A percentile compares a stretch with the other conserved stretches of the same genome.
Conservation (phyloP, 2,113 vertebrate species). For the Ophiodon elongatus region DNA sequence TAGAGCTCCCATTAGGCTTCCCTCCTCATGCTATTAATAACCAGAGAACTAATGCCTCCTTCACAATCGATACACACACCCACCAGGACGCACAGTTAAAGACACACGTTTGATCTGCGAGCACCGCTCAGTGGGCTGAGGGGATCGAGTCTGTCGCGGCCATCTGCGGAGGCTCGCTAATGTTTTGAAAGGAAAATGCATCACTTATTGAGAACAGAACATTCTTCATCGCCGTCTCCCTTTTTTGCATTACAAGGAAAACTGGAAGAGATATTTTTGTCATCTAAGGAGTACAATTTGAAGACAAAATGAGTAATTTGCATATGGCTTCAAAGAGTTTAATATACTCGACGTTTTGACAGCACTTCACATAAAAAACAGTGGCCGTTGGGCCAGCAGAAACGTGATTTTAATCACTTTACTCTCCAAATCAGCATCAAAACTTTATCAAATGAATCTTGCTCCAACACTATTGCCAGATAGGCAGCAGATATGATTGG, state of each 20-base stretch:
- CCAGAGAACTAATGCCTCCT: constrained; percentile 67
- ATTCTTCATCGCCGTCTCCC: background rate
- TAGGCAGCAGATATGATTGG: background rate
- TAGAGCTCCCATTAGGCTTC: constrained; percentile 70
- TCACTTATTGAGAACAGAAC: constrained; percentile 2
- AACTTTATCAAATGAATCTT: background rate
- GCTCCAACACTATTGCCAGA: background rate
- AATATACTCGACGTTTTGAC: background rate
- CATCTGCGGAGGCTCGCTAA: constrained; percentile 18
- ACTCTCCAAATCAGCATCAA: background rate
- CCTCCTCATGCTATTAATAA: constrained; percentile 79
- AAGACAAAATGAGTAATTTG: background rate
- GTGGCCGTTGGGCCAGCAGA: background rate
- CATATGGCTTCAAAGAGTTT: background rate
- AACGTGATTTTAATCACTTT: background rate
- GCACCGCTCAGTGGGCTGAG: constrained; percentile 17
- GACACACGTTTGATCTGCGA: constrained; percentile 57
- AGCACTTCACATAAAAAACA: background rate
- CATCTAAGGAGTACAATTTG: background rate
- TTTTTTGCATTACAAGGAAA: background rate
- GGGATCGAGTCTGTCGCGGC: background rate
- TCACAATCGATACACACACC: constrained; percentile 69
- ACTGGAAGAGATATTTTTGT: constrained; percentile 8
- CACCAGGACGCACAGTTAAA: constrained; percentile 53
- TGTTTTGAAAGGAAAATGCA: constrained; percentile 5